Conservation (phyloP, 2,888 invertebrate species). For the Acanthoscelides obtectus region DNA sequence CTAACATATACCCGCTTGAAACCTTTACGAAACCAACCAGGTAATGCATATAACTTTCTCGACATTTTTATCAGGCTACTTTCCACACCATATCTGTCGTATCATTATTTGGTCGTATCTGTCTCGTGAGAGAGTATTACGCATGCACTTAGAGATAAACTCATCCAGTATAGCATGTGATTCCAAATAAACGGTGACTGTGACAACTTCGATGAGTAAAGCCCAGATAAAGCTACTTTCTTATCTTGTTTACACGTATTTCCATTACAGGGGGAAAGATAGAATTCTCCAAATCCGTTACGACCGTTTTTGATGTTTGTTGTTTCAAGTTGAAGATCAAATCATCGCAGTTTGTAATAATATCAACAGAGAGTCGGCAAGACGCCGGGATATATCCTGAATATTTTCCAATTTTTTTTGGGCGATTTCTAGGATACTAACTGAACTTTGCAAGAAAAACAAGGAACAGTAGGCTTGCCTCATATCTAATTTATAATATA, state of each 20-base stretch:
- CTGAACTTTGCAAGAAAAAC: too few relatives aligned
- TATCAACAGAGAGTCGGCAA: too few relatives aligned
- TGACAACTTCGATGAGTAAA: not conserved
- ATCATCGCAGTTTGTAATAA: not conserved
- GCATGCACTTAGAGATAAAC: not conserved
- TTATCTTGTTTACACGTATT: not conserved
- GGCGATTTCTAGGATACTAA: too few relatives aligned
- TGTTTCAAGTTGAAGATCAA: not conserved
- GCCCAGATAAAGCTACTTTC: not conserved
- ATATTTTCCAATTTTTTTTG: too few relatives aligned
- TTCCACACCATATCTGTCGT: not conserved
- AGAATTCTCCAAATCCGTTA: not conserved
- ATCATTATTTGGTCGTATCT: not conserved
- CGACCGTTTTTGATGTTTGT: not conserved
- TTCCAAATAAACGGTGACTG: not conserved
- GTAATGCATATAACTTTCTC: not conserved
- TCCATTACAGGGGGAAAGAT: not conserved
- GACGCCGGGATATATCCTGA: too few relatives aligned
- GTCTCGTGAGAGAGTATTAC: not conserved
- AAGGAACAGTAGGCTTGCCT: too few relatives aligned
- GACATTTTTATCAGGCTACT: not conserved
- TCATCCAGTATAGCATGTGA: not conserved
- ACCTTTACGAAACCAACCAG: not conserved
- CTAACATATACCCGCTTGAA: not conserved
- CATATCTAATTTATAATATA: too few relatives aligned